Evolutionary conservation across 1,140 invertebrate genomes (phyloP).

Genomic region (Propsilocerus akamusi): DNA sequence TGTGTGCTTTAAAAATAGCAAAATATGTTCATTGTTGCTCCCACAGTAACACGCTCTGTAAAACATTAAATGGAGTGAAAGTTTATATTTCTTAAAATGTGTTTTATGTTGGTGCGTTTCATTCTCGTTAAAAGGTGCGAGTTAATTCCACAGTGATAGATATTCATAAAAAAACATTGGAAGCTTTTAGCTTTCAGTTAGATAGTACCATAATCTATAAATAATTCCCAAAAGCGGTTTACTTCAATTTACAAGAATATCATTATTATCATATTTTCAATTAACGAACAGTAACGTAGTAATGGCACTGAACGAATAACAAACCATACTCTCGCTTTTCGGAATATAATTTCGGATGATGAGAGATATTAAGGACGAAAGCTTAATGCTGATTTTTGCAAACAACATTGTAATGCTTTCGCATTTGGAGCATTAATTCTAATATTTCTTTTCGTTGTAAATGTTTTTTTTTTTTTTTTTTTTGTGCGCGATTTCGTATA

Average conservation of each 20-base stretch:
- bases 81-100: not conserved
- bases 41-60: not conserved
- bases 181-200: too few species aligned
- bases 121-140: not conserved
- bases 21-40: not conserved
- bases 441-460: not conserved
- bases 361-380: not conserved
- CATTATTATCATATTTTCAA: not conserved
- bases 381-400: not conserved
- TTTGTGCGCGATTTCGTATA: too few species aligned
- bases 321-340: too few species aligned
- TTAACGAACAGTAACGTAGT: not conserved
- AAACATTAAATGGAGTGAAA: constrained; percentile 4
- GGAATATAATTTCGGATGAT: not conserved
- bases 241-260: too few species aligned
- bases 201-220: too few species aligned
- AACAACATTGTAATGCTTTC: not conserved
- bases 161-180: too few species aligned
- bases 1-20: too few species aligned
- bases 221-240: too few species aligned
- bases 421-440: not conserved
- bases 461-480: too few species aligned
- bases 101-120: not conserved
- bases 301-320: not conserved
- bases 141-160: not conserved